A percentile compares a stretch with the other conserved stretches of the same genome.
phyloP scores from a whole-genome alignment of 1,140 invertebrate genomes.

The Rhysida immarginata region DNA sequence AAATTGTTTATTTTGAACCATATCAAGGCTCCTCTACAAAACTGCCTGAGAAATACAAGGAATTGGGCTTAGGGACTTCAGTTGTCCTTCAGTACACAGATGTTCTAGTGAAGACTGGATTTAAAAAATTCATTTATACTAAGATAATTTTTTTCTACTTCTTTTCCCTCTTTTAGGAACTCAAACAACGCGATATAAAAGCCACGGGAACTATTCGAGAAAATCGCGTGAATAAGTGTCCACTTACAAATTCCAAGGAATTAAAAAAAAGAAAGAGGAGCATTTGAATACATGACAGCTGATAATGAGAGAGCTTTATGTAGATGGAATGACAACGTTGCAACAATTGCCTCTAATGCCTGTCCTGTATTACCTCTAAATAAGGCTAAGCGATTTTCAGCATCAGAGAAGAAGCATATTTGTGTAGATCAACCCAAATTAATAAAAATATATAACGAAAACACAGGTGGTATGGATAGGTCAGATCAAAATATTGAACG shows the following conservation, averaged over 20 bases:
- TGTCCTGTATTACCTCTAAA: constrained; percentile 11
- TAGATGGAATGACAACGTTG: constrained; percentile 20
- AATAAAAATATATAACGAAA: neutral
- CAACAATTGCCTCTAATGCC: constrained; percentile 16
- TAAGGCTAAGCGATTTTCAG: constrained; percentile 12
- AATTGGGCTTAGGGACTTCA: no score
- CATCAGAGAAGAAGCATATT: constrained; percentile 14
- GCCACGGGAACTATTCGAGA: neutral
- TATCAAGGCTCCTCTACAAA: no score
- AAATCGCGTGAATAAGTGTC: neutral
- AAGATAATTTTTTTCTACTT: no score
- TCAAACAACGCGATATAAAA: no score
- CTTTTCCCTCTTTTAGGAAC: no score
- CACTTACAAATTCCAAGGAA: neutral
- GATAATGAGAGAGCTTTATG: neutral
- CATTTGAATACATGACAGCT: neutral
- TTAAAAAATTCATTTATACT: no score
- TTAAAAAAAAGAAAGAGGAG: neutral
- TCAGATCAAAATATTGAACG: constrained; percentile 10
- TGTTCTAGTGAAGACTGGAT: no score
- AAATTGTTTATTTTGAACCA: no score
- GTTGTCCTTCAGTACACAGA: no score
- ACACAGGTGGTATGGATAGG: neutral
- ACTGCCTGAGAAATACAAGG: no score
- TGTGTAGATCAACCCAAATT: constrained; percentile 17